Percentiles rank a stretch among this genome's conserved stretches.
These are phyloP conservation scores for Mustela erminea DNA, from an alignment of 2,797 vertebrate species.

Conservation along the genomic window DNA sequence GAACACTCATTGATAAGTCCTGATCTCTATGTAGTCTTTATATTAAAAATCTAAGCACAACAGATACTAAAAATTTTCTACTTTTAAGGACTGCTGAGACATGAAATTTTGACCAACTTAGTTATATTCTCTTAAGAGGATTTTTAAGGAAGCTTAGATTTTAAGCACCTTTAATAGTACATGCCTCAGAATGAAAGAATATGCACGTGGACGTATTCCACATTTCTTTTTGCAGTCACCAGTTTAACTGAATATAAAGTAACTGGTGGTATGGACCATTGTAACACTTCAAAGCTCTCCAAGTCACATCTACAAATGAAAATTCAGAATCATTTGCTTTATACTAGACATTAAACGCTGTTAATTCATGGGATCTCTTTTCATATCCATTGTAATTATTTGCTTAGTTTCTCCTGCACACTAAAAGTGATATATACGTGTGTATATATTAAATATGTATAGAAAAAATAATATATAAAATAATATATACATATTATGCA, in stretches of 20 bases:
- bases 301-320: neutral
- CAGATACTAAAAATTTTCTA: neutral
- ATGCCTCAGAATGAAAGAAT: neutral
- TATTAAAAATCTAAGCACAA: neutral
- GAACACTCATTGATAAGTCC: neutral
- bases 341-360: neutral
- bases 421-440: neutral
- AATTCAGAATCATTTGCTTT: neutral
- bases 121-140: neutral
- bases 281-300: neutral
- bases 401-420: neutral
- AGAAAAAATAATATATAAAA: neutral
- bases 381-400: neutral
- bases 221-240: neutral
- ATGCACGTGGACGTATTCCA: neutral
- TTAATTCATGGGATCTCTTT: neutral
- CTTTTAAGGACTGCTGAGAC: neutral
- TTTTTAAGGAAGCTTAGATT: neutral
- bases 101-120: neutral
- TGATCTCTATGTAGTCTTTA: neutral
- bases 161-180: neutral
- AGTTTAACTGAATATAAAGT: neutral
- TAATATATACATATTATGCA: neutral
- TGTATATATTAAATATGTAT: neutral
- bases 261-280: neutral